These are phyloP conservation scores for Takifugu flavidus DNA, from an alignment of 2,113 vertebrate species.

Conservation along the genomic window DNA sequence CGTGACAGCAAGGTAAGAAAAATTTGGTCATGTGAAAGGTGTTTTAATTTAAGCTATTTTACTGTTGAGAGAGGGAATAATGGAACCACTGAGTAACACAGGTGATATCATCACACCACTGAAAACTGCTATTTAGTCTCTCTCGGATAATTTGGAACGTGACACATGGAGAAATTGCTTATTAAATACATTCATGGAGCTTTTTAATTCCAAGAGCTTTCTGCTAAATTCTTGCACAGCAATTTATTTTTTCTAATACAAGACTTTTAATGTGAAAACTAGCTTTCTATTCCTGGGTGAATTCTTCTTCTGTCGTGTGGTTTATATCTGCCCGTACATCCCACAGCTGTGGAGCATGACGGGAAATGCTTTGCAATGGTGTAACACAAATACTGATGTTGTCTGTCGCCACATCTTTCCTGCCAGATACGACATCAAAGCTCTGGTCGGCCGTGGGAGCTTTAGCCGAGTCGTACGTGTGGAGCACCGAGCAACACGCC, in stretches of 20 bases:
- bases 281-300: too few relatives aligned
- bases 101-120: background rate
- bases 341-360: too few relatives aligned
- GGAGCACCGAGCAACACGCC: slow-evolving; percentile 61
- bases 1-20: slow-evolving; percentile 56
- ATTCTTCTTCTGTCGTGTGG: too few relatives aligned
- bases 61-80: background rate
- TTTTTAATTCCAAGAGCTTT: slow-evolving; percentile 14
- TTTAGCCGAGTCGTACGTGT: slow-evolving; percentile 67
- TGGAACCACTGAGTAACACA: background rate
- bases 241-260: too few relatives aligned
- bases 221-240: background rate
- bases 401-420: background rate
- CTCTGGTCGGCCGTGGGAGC: slow-evolving; percentile 69
- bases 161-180: slow-evolving; percentile 13
- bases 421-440: slow-evolving; percentile 73
- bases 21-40: background rate
- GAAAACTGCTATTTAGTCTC: background rate
- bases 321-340: too few relatives aligned
- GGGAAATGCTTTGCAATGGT: too few relatives aligned
- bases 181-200: slow-evolving; percentile 2
- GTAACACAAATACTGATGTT: slow-evolving; percentile 1
- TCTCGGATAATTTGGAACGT: slow-evolving; percentile 5
- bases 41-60: background rate
- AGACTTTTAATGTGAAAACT: too few relatives aligned